Evolutionary conservation across 2,888 invertebrate species (phyloP).

Genomic region (Venustoraphidia nigricollis): DNA sequence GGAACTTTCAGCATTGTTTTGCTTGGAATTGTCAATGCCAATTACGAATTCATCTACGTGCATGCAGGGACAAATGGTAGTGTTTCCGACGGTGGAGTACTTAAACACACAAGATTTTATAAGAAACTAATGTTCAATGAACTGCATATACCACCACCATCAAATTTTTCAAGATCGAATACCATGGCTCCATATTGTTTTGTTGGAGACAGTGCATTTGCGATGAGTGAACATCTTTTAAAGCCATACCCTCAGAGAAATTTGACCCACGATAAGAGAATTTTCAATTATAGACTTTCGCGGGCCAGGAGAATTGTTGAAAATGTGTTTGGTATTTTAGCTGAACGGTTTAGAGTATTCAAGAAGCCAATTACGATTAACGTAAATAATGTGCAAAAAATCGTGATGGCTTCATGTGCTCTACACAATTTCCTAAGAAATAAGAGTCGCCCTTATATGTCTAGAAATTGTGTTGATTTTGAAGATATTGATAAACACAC

Average conservation of each 20-base stretch:
- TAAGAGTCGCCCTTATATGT: no score
- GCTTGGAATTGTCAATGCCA: conserved; percentile 11
- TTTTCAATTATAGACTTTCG: background rate
- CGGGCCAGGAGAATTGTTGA: background rate
- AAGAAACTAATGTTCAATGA: conserved; percentile 1
- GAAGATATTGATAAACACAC: no score
- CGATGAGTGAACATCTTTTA: background rate
- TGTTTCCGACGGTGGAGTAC: conserved; percentile 13
- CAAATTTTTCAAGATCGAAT: no score
- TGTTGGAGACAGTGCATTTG: background rate
- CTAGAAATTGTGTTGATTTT: no score
- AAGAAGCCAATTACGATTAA: no score
- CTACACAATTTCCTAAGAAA: no score
- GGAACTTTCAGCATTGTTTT: conserved; percentile 12
- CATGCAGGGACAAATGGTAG: conserved; percentile 12
- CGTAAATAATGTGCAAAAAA: no score
- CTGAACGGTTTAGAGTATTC: no score
- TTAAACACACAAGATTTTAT: conserved; percentile 9
- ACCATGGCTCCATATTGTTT: background rate
- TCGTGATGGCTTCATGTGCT: no score
- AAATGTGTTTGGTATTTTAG: no score
- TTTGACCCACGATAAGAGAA: background rate
- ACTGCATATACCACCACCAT: no score
- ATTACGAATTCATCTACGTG: conserved; percentile 11
- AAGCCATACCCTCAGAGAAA: background rate